Percentiles rank a stretch among this genome's conserved stretches.
Conservation (phyloP, 1,140 invertebrate species). For the Trachymyrmex cornetzi region DNA sequence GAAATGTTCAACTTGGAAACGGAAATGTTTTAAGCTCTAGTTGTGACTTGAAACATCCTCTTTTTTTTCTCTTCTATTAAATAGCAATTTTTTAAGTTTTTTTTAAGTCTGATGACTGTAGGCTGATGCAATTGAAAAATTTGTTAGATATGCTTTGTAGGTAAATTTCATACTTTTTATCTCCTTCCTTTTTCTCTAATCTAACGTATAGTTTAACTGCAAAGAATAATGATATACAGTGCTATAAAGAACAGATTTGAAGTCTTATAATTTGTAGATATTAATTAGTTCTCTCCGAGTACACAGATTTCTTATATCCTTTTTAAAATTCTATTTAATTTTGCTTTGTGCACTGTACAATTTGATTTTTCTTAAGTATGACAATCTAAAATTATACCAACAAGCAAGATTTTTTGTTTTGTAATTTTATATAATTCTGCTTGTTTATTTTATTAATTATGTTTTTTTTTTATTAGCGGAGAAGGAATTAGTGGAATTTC, state of each 20-base stretch:
- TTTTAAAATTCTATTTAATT: background rate
- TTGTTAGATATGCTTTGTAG: background rate
- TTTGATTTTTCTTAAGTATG: slow-evolving; percentile 12
- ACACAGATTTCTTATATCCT: background rate
- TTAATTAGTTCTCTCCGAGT: background rate
- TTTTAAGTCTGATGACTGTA: background rate
- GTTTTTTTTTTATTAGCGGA: slow-evolving; percentile 89
- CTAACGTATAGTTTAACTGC: background rate
- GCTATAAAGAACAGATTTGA: background rate
- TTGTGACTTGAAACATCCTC: background rate
- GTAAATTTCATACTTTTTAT: background rate
- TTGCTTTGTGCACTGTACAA: slow-evolving; percentile 20
- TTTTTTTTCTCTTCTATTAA: background rate
- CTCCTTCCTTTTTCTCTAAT: background rate
- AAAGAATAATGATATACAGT: background rate
- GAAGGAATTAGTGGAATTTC: slow-evolving; percentile 94
- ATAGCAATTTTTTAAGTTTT: slow-evolving; percentile 35
- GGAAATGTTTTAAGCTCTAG: background rate
- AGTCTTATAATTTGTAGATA: slow-evolving; percentile 71
- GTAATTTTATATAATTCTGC: slow-evolving; percentile 40
- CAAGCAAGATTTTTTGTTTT: background rate
- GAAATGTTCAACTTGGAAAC: background rate
- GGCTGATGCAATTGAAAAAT: background rate
- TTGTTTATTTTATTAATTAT: slow-evolving; percentile 48
- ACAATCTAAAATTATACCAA: background rate